Evolutionary conservation across 2,113 vertebrate species (phyloP), one percentile per base, ranked within the genome.

Genomic region (Nycticryphes semicollaris): DNA sequence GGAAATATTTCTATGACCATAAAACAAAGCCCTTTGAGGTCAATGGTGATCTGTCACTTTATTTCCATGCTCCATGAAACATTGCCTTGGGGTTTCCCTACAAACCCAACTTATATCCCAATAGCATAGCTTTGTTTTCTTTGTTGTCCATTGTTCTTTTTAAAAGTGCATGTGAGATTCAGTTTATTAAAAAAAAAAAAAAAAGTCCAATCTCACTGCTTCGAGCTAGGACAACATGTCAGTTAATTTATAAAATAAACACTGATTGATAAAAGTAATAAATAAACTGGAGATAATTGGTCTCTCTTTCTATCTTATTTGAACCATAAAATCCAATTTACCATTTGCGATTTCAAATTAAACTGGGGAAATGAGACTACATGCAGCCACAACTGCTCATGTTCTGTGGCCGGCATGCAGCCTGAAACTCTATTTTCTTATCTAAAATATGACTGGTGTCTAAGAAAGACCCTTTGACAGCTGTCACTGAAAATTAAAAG

Each of bases 341-440:
- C 79, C 75, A 93, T 97, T 98, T 92, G 64, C 21, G 78, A 96
- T 98, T 98, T 98, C 84, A 97, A 97, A 97, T 96, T 97, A 95
- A 97, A 97, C 96, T 96, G n/a, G 90, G 60, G 22, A 92, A 97
- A 62, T 78, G 62, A 84, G 59, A 60, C 4, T 33, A 8, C 51
- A 43, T 63, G 47, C 45, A 97, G 56, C 87, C 37, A 89, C 72
- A 59, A 27, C 54, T 66, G 24, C 54, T 85, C 47, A 8, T 76
- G 37, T 90, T 87, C 63, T 39, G 57, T 37, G 51, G 28, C 74
- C 62, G 3, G 63, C 24, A 62, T 64, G 75, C 72, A 68, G 59
- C 45, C 94, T 96, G 37, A 59, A 82, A 95, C 39, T 80, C 47
- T 87, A 8, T 90, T 96, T 64, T 94, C 68, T 54, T 80, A 87